Conservation (phyloP, 2,113 vertebrate species). For the Lophura nycthemera region DNA sequence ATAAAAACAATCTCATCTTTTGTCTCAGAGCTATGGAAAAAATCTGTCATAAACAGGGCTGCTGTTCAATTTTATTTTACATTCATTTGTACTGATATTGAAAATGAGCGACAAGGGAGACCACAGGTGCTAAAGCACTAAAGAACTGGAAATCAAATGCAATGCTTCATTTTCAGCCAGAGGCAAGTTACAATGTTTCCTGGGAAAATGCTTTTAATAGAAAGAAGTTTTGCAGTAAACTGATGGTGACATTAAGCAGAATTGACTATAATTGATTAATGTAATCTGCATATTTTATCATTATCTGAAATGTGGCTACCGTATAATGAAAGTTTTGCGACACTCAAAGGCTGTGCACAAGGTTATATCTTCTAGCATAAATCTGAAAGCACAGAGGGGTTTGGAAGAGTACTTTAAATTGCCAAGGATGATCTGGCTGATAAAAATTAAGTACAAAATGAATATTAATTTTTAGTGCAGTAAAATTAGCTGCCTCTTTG, state of each 20-base stretch:
- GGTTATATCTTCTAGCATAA: constrained; percentile 44
- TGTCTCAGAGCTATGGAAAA: background rate
- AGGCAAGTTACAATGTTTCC: background rate
- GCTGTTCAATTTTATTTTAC: constrained; percentile 36
- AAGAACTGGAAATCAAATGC: constrained; percentile 48
- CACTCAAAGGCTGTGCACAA: background rate
- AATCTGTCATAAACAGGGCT: constrained; percentile 17
- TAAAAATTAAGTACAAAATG: constrained; percentile 48
- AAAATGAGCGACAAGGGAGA: constrained; percentile 52
- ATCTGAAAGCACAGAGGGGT: constrained; percentile 11
- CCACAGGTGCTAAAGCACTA: constrained; percentile 32
- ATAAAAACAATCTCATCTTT: constrained; percentile 23
- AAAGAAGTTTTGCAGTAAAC: background rate
- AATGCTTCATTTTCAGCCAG: constrained; percentile 37
- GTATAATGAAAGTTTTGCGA: constrained; percentile 7
- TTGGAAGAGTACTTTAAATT: constrained; percentile 43
- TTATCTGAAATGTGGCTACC: background rate
- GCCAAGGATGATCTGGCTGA: constrained; percentile 44
- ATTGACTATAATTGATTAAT: constrained; percentile 13
- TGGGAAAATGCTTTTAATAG: constrained; percentile 1
- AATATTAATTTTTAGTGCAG: constrained; percentile 61
- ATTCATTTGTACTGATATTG: constrained; percentile 40
- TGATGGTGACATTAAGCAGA: constrained; percentile 2
- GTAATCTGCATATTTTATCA: constrained; percentile 30
- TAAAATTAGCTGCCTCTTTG: constrained; percentile 48